Percentiles rank a stretch among this genome's conserved stretches.
These are phyloP conservation scores for Drosophila seguyi DNA, from an alignment of 1,140 invertebrate species.

Conservation along the genomic window DNA sequence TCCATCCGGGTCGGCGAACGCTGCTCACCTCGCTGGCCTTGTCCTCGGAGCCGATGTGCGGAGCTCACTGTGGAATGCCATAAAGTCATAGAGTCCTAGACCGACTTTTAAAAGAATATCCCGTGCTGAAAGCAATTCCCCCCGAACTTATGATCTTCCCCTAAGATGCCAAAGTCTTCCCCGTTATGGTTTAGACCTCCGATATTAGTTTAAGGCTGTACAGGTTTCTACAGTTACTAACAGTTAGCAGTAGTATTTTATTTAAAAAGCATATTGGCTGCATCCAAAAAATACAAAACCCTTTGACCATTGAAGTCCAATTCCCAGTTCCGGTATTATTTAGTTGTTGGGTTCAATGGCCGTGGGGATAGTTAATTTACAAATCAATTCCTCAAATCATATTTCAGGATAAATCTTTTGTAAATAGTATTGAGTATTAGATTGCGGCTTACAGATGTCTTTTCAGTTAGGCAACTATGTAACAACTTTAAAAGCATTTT, in stretches of 20 bases:
- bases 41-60: constrained; percentile 90
- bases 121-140: constrained; percentile 26
- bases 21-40: constrained; percentile 92
- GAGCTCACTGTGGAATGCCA: constrained; percentile 73
- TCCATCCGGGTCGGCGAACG: constrained; percentile 93
- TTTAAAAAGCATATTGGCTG: constrained; percentile 52
- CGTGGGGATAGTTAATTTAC: constrained; percentile 46
- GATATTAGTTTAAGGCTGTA: constrained; percentile 26
- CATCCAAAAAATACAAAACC: constrained; percentile 34
- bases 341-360: constrained; percentile 20
- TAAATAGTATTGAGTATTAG: constrained; percentile 68
- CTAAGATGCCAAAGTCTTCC: constrained; percentile 27
- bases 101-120: not conserved
- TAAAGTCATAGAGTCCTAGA: constrained; percentile 19
- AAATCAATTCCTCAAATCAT: constrained; percentile 82
- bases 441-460: constrained; percentile 34
- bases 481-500: constrained; percentile 55
- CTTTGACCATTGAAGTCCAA: constrained; percentile 1
- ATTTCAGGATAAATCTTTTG: constrained; percentile 72
- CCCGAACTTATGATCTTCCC: constrained; percentile 10
- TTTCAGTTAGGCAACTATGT: constrained; percentile 45
- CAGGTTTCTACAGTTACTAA: constrained; percentile 58
- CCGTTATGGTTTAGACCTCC: constrained; percentile 7
- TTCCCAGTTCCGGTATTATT: not conserved
- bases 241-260: constrained; percentile 65